Conservation (phyloP, 1,140 invertebrate genomes). For the Orchestia grillus region DNA sequence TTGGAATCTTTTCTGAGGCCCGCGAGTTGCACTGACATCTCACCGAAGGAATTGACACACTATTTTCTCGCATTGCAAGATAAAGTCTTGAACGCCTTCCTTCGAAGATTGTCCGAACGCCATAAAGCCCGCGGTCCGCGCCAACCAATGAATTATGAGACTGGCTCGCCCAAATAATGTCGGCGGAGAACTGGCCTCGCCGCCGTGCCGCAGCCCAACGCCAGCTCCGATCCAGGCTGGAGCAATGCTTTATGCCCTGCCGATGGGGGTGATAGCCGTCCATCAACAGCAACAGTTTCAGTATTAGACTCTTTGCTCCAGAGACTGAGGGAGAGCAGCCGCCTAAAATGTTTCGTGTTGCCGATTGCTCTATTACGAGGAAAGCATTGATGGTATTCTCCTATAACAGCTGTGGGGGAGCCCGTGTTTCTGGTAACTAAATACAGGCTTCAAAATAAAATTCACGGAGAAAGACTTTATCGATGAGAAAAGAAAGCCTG, state of each 20-base stretch:
- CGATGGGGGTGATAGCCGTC: conserved; percentile 14
- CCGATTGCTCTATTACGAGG: background rate
- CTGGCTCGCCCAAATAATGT: conserved; percentile 33
- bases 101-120: conserved; percentile 54
- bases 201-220: background rate
- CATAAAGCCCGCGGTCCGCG: conserved; percentile 35
- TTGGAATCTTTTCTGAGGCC: background rate
- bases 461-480: background rate
- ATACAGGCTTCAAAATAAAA: background rate
- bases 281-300: conserved; percentile 11
- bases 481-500: background rate
- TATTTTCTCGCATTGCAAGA: conserved; percentile 46
- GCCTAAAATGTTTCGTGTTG: background rate
- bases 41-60: conserved; percentile 16
- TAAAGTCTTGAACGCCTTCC: conserved; percentile 48
- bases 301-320: conserved; percentile 39
- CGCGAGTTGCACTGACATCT: background rate
- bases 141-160: conserved; percentile 41
- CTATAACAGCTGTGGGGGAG: background rate
- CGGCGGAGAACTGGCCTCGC: background rate
- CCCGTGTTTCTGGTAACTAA: background rate
- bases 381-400: background rate
- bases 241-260: conserved; percentile 5
- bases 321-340: background rate
- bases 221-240: background rate